These are phyloP conservation scores for Epinephelus coioides DNA, from an alignment of 2,797 vertebrate species.

Conservation along the genomic window DNA sequence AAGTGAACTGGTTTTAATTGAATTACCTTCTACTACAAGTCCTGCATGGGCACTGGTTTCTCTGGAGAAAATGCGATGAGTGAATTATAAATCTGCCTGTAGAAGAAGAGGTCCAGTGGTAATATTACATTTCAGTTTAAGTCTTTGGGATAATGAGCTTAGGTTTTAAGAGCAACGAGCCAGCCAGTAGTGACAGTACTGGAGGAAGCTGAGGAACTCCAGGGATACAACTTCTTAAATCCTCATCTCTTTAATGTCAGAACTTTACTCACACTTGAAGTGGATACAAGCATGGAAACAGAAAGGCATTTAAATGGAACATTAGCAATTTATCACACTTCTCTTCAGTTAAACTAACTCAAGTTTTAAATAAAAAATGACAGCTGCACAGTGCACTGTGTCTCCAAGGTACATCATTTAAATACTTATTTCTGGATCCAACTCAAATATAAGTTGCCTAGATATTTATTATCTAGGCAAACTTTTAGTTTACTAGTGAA, in stretches of 20 bases:
- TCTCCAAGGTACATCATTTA: conserved; percentile 46
- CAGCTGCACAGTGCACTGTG: conserved; percentile 11
- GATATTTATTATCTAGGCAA: conserved; percentile 2
- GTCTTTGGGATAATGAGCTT: conserved; percentile 86
- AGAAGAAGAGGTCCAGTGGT: conserved; percentile 76
- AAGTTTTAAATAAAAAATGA: conserved; percentile 63
- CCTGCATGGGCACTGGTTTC: conserved; percentile 55
- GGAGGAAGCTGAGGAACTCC: conserved; percentile 72
- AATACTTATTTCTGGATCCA: conserved; percentile 37
- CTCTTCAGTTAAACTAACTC: conserved; percentile 52
- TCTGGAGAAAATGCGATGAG: conserved; percentile 76
- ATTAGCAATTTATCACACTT: conserved; percentile 79
- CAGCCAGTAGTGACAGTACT: conserved; percentile 68
- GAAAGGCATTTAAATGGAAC: conserved; percentile 77
- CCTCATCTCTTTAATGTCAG: conserved; percentile 81
- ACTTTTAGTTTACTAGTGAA: conserved; percentile 3
- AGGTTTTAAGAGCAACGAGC: conserved; percentile 75
- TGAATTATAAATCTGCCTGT: conserved; percentile 78
- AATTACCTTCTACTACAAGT: conserved; percentile 72
- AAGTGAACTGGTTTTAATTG: conserved; percentile 78
- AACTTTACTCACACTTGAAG: conserved; percentile 72
- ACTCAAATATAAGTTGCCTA: conserved; percentile 6
- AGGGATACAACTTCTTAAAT: conserved; percentile 82
- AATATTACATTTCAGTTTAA: conserved; percentile 81
- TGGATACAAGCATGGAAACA: conserved; percentile 63